Evolutionary conservation across 1,140 invertebrate species (phyloP).

Genomic region (Dendroctonus valens): DNA sequence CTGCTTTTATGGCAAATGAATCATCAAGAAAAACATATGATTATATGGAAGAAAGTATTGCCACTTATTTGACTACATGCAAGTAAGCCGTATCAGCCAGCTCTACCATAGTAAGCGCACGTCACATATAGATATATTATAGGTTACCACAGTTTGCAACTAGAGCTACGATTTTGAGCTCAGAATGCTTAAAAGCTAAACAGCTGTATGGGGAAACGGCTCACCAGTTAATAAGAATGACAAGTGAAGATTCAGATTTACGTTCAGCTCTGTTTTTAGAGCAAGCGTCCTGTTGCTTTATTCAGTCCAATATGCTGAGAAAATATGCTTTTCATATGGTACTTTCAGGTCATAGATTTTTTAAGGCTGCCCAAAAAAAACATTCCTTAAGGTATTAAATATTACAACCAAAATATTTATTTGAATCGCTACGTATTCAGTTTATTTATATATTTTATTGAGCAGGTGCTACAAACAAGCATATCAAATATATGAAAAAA

Average conservation of each 20-base stretch:
- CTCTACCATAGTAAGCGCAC: slow-evolving; percentile 1
- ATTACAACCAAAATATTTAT: slow-evolving; percentile 1
- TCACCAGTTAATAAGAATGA: slow-evolving; percentile 90
- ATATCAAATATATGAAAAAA: slow-evolving; percentile 79
- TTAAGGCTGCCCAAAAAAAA: slow-evolving; percentile 86
- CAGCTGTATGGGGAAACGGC: slow-evolving; percentile 84
- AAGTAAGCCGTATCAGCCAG: slow-evolving; percentile 57
- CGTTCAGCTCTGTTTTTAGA: slow-evolving; percentile 89
- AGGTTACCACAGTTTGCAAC: slow-evolving; percentile 88
- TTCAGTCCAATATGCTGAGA: slow-evolving; percentile 75
- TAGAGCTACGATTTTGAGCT: slow-evolving; percentile 82
- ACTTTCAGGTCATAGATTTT: slow-evolving; percentile 88
- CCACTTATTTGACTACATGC: slow-evolving; percentile 85
- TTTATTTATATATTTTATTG: background rate
- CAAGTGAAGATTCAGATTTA: slow-evolving; percentile 90
- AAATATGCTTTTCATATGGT: slow-evolving; percentile 99
- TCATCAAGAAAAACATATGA: slow-evolving; percentile 74
- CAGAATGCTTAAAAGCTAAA: slow-evolving; percentile 78
- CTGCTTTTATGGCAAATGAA: slow-evolving; percentile 87
- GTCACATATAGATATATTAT: slow-evolving; percentile 38
- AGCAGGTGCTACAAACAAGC: slow-evolving; percentile 81
- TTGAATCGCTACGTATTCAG: background rate
- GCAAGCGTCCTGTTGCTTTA: slow-evolving; percentile 92
- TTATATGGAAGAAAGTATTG: slow-evolving; percentile 92
- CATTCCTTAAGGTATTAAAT: slow-evolving; percentile 70